A percentile compares a stretch with the other conserved stretches of the same genome.
phyloP scores from a whole-genome alignment of 1,140 invertebrate species.

The Hestina assimilis region DNA sequence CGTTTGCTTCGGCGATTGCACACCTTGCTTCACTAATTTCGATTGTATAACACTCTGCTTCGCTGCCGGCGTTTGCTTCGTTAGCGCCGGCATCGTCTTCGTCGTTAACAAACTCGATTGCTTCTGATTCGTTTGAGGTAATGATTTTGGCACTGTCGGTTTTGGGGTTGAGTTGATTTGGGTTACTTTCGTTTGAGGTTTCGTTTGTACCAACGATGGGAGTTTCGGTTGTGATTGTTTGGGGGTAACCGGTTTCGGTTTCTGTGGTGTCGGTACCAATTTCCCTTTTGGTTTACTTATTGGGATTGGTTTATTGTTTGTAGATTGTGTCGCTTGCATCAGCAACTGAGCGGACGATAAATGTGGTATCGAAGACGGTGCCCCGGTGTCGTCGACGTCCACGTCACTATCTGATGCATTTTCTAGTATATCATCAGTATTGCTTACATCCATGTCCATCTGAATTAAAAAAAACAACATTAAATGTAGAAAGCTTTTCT shows the following conservation, averaged over 20 bases:
- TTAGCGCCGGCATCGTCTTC: slow-evolving; percentile 34
- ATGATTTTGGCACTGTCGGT: slow-evolving; percentile 15
- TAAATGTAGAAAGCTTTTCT: too few species aligned
- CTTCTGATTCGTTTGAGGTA: slow-evolving; percentile 25
- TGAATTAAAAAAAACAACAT: too few species aligned
- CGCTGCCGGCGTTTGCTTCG: slow-evolving; percentile 23
- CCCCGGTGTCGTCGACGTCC: slow-evolving; percentile 59
- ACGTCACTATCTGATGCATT: slow-evolving; percentile 68
- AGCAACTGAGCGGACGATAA: slow-evolving; percentile 60
- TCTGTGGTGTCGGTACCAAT: slow-evolving; percentile 39
- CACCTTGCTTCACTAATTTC: slow-evolving; percentile 32
- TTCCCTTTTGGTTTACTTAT: slow-evolving; percentile 43
- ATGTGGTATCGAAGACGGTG: slow-evolving; percentile 31
- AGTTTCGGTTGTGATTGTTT: slow-evolving; percentile 24
- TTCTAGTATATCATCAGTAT: slow-evolving; percentile 47
- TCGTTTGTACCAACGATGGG: slow-evolving; percentile 30
- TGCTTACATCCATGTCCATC: slow-evolving; percentile 57
- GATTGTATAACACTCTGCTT: slow-evolving; percentile 28
- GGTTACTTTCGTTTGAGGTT: slow-evolving; percentile 21
- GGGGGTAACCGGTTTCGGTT: slow-evolving; percentile 30
- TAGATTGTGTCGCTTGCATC: slow-evolving; percentile 57
- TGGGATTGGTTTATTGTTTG: slow-evolving; percentile 26
- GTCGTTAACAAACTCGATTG: slow-evolving; percentile 40
- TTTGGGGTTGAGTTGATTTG: slow-evolving; percentile 21
- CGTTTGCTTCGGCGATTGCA: slow-evolving; percentile 37